phyloP scores from a whole-genome alignment of 2,113 vertebrate species.

The Tyto alba region DNA sequence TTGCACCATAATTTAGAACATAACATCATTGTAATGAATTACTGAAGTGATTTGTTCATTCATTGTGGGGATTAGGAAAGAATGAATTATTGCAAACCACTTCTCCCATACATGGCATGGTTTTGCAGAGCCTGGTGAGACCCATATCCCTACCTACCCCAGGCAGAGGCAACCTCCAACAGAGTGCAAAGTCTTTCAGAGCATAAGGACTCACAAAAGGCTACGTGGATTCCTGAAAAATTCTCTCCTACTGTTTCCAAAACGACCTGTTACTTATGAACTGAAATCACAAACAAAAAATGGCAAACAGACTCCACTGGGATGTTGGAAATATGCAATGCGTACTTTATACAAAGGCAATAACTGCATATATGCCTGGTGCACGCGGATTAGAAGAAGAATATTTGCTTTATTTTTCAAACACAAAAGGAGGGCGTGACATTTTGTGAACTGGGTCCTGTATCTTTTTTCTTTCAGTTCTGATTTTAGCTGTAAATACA shows the following conservation, averaged over 20 bases:
- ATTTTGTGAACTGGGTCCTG: not conserved
- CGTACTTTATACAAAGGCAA: not conserved
- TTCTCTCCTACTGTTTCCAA: not conserved
- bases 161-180: not conserved
- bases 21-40: not conserved
- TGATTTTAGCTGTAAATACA: conserved; percentile 33
- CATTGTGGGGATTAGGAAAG: not conserved
- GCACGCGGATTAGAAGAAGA: not conserved
- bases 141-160: not conserved
- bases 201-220: not conserved
- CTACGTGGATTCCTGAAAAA: not conserved
- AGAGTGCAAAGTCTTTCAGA: not conserved
- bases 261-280: not conserved
- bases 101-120: not conserved
- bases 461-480: conserved; percentile 1
- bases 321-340: not conserved
- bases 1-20: not conserved
- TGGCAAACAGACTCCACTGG: not conserved
- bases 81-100: not conserved
- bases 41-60: not conserved
- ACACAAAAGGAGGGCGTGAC: not conserved
- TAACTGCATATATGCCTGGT: not conserved
- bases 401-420: not conserved
- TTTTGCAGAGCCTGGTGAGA: not conserved
- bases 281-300: not conserved